Evolutionary conservation across 2,113 vertebrate species (phyloP).

Genomic region (Hydropotes inermis): DNA sequence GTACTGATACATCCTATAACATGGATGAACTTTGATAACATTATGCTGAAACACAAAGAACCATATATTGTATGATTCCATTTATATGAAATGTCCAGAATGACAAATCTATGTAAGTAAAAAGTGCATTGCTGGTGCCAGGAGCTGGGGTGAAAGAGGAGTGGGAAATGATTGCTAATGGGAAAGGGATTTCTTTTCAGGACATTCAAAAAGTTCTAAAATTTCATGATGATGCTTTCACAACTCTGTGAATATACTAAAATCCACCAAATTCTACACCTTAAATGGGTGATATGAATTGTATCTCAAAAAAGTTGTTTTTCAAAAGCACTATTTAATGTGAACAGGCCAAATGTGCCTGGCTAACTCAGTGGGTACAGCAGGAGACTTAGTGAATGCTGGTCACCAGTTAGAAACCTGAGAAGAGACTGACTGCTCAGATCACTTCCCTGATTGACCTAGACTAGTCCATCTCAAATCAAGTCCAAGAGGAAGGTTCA

Average conservation of each 20-base stretch:
- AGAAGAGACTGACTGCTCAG: neutral
- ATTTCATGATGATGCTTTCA: neutral
- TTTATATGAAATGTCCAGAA: neutral
- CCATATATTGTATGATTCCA: neutral
- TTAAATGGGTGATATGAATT: neutral
- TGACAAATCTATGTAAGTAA: neutral
- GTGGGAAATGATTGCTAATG: neutral
- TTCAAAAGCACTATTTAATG: neutral
- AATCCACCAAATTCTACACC: neutral
- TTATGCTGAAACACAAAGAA: neutral
- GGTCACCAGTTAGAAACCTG: neutral
- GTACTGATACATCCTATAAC: neutral
- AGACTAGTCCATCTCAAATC: neutral
- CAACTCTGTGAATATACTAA: conserved; percentile 9
- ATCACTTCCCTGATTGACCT: neutral
- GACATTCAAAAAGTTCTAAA: neutral
- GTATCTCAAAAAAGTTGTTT: neutral
- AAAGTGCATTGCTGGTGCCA: neutral
- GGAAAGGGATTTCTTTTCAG: neutral
- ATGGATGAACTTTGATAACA: neutral
- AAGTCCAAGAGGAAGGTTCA: neutral
- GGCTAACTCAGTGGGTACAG: neutral
- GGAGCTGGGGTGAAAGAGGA: neutral
- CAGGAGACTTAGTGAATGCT: neutral
- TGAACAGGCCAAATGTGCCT: neutral